A percentile compares a stretch with the other conserved stretches of the same genome.
These are phyloP conservation scores for Vespertilio murinus DNA, from an alignment of 2,797 vertebrate genomes.

Conservation along the genomic window DNA sequence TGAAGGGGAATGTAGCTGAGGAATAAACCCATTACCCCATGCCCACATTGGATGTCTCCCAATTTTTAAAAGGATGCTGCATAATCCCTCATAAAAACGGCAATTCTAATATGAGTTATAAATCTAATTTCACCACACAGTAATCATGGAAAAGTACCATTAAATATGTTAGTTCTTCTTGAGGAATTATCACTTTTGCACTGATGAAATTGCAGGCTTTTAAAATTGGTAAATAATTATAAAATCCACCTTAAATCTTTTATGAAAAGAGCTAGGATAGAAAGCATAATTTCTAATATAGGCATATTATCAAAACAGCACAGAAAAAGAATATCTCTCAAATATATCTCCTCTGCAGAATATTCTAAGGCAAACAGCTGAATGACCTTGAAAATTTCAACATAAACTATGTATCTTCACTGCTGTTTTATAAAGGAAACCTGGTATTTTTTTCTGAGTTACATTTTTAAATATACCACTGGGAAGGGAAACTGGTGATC, in stretches of 20 bases:
- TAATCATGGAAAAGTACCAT: neutral
- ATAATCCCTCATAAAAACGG: neutral
- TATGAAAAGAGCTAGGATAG: neutral
- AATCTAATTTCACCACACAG: conserved; percentile 30
- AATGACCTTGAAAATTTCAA: neutral
- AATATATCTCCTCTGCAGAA: neutral
- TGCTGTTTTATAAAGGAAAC: conserved; percentile 4
- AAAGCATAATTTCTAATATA: neutral
- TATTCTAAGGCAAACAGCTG: neutral
- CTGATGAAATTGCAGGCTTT: neutral
- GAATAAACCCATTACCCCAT: neutral
- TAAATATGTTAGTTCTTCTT: neutral
- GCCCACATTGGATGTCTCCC: neutral
- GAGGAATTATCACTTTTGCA: neutral
- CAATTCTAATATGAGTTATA: neutral
- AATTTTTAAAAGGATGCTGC: conserved; percentile 40
- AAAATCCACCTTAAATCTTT: neutral
- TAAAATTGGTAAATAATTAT: neutral
- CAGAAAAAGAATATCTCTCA: neutral
- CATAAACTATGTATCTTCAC: neutral
- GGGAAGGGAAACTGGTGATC: fast-evolving
- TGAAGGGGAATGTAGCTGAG: neutral
- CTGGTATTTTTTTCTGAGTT: neutral
- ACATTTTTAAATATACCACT: neutral
- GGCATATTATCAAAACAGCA: neutral